Evolutionary conservation across 2,888 invertebrate genomes (phyloP).

Genomic region (Patella pellucida): DNA sequence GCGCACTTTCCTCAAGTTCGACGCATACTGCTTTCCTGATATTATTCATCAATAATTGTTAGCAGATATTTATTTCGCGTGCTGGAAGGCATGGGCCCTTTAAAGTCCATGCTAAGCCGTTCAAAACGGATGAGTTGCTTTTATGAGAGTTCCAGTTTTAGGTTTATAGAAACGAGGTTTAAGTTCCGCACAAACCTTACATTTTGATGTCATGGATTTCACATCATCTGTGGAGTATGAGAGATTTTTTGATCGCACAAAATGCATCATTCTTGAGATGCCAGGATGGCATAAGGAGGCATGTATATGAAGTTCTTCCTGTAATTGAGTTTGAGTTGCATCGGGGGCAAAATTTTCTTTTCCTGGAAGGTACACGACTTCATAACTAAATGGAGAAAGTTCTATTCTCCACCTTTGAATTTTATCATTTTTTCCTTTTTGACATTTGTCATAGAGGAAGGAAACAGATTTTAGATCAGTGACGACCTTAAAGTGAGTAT

Average conservation of each 20-base stretch:
- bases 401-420: conserved; percentile 38
- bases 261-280: conserved; percentile 16
- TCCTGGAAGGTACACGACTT: conserved; percentile 33
- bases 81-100: conserved; percentile 38
- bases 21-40: no score
- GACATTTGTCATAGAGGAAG: conserved; percentile 32
- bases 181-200: background rate
- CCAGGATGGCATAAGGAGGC: conserved; percentile 27
- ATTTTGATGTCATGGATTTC: background rate
- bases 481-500: conserved; percentile 35
- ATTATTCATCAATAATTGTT: conserved; percentile 44
- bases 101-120: conserved; percentile 42
- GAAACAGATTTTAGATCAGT: no score
- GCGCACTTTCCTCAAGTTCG: no score
- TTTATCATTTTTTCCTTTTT: conserved; percentile 36
- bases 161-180: background rate
- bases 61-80: conserved; percentile 36
- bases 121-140: conserved; percentile 41
- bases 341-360: conserved; percentile 30
- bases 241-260: conserved; percentile 25
- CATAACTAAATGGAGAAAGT: conserved; percentile 29
- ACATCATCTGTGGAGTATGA: conserved; percentile 23
- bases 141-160: conserved; percentile 28
- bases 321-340: conserved; percentile 16
- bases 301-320: conserved; percentile 18